Evolutionary conservation across 2,888 invertebrate species (phyloP), one percentile per base, ranked within the genome.

Genomic region (Tenthredo notha): DNA sequence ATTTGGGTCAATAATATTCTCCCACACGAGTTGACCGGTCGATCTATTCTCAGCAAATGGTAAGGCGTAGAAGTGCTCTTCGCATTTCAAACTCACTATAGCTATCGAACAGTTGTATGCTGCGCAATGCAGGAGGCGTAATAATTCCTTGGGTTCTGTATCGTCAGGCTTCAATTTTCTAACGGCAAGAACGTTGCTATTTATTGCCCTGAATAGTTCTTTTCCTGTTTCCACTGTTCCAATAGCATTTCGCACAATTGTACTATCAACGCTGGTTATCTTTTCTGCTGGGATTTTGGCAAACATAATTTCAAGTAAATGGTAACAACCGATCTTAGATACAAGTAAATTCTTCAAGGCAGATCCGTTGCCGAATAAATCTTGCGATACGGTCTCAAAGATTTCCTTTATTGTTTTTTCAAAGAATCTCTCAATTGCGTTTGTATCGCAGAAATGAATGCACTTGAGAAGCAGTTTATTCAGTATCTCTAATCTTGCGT

Each of bases 31-130:
- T 89, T 94, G 95, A 90, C 88, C 91, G 86, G 92, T 94, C 85
- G 74, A 91, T 50, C 83, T 86, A 83, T 93, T 92, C 86, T 95
- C 95, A 29, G 94, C 92, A 87, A 95, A 95, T 33, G 96, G 93
- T 67, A 95, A 94, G 25, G 93, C 90, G 89, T 95, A 96, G 89
- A 95, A 95, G 86, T 94, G 94, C 2, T 94, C 90, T 1, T 95
- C 94, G 9, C 93, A 94, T 87, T 95, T 94, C 1, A 95, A 94
- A 88, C 95, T 95, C 61, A 95, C 94, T 0, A 96, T 92, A 0
- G 96, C 93, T 7, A 96, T 95, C 2, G 95, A 94, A 50, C 96
- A 94, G 89, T 96, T 96, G 89, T 96, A 96, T 0, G 96, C 95
- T 29, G 95, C 94, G 91, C 96, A 96, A 88, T 96, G 95, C 86